Percentiles rank a stretch among this genome's conserved stretches.
phyloP scores from a whole-genome alignment of 1,140 invertebrate species.

The Tetranychus urticae region DNA sequence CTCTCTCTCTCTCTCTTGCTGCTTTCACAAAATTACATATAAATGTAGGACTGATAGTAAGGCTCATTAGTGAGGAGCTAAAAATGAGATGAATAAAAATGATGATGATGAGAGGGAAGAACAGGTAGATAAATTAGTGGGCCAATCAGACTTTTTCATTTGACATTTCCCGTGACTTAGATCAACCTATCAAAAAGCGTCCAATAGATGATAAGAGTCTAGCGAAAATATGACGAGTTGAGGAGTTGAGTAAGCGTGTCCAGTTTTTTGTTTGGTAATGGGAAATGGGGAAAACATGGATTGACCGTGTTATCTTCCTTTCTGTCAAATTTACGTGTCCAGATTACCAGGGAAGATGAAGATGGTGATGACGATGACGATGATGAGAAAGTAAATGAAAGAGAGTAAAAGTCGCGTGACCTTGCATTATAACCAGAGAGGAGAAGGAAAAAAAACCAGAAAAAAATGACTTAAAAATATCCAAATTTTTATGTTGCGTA shows the following conservation, averaged over 20 bases:
- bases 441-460: background rate
- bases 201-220: background rate
- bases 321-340: background rate
- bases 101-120: background rate
- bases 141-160: background rate
- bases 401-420: background rate
- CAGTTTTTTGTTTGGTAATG: too few species aligned
- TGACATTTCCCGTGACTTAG: background rate
- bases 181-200: background rate
- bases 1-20: background rate
- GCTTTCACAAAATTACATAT: background rate
- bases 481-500: too few species aligned
- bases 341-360: background rate
- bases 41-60: background rate
- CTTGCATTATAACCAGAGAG: background rate
- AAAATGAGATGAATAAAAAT: background rate
- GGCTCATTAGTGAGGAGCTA: background rate
- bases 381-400: background rate
- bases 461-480: too few species aligned
- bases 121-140: background rate
- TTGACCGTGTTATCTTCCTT: background rate
- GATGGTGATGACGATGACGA: background rate
- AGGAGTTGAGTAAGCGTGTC: too few species aligned
- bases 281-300: background rate
- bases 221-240: too few species aligned